Base-by-base conservation (phyloP, 2,888 invertebrate genomes). In the Sphecodes monilicornis region DNA sequence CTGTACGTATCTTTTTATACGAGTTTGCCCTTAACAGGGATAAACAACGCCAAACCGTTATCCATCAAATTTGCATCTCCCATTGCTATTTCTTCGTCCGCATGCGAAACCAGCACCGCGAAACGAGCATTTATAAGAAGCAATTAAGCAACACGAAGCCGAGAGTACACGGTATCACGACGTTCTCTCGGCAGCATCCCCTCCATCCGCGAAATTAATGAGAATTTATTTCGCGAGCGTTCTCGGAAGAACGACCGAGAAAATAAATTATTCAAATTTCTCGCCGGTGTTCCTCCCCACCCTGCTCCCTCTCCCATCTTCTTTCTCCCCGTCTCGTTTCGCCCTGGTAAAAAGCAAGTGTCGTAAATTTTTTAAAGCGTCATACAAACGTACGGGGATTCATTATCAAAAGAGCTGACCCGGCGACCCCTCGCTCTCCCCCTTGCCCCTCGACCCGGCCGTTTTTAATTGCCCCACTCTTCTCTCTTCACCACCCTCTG, bases 221-320 rank as follows among this genome's bases (percentile, higher is more conserved):
- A 69, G 71, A 74, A 75, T 75, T 80, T 75, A 80, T 82, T 75
- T 79, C 70, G 70, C 41, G 71, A 64, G 66, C 43, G 75, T 70
- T 39, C 80, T 41, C 60, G 46, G 32, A 60, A 64, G 77, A 32
- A 16, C 80, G n/a, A 43, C n/a, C 64, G 41, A 66, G 77, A 50
- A 74, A 69, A 79, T 80, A 80, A 80, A 80, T 82, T 79, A 79
- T 79, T 79, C 74, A 74, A 79, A 78, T 82, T 82, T 79, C 60
- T 71, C 70, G 50, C 80, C 74, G 29, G n/a, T 18, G 26, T 43
- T 50, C 60, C 43, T 10, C 13, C 70, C 22, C 22, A 16, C 32
- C 43, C 4, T 4, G 36, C 4, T 54, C 66, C 39, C 10, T 39
- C n/a, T 3, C 64, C 18, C 54, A 11, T 32, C 5, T 39, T 22